Conservation (phyloP, 2,888 invertebrate species). For the Drosophila paucipuncta region DNA sequence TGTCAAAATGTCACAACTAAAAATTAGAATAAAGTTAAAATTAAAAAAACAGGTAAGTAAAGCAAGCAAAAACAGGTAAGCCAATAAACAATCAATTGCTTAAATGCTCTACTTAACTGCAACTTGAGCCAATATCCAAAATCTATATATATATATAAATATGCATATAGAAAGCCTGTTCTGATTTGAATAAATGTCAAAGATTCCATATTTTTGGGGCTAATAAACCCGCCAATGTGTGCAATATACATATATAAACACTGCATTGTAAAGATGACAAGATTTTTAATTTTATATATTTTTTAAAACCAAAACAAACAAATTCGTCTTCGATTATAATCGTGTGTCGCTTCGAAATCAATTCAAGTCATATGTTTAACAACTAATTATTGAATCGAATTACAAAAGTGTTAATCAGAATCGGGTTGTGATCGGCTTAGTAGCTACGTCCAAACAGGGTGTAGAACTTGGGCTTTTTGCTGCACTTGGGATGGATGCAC, state of each 20-base stretch:
- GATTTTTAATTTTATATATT: conserved; percentile 8
- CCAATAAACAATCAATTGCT: background rate
- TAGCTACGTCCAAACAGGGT: conserved; percentile 99
- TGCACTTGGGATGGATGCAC: conserved; percentile 96
- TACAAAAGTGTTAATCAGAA: background rate
- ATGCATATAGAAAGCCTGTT: background rate
- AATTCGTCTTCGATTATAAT: conserved; percentile 20
- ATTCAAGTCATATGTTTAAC: conserved; percentile 26
- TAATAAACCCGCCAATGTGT: background rate
- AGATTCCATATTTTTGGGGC: background rate
- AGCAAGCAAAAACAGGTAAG: background rate
- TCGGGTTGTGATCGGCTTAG: conserved; percentile 85
- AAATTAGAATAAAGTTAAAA: background rate
- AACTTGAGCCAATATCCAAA: background rate
- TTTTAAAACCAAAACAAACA: conserved; percentile 14
- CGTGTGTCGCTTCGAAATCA: conserved; percentile 1
- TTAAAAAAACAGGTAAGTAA: background rate
- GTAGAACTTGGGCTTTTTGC: conserved; percentile 92
- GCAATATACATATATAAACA: background rate
- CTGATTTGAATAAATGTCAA: background rate
- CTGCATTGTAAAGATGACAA: background rate
- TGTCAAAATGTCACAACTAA: background rate
- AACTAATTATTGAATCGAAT: conserved; percentile 19
- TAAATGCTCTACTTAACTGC: background rate
- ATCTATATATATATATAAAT: background rate